Percentiles rank a stretch among this genome's conserved stretches.
Evolutionary conservation across 2,113 vertebrate genomes (phyloP).

Genomic region (Festucalex cinctus): DNA sequence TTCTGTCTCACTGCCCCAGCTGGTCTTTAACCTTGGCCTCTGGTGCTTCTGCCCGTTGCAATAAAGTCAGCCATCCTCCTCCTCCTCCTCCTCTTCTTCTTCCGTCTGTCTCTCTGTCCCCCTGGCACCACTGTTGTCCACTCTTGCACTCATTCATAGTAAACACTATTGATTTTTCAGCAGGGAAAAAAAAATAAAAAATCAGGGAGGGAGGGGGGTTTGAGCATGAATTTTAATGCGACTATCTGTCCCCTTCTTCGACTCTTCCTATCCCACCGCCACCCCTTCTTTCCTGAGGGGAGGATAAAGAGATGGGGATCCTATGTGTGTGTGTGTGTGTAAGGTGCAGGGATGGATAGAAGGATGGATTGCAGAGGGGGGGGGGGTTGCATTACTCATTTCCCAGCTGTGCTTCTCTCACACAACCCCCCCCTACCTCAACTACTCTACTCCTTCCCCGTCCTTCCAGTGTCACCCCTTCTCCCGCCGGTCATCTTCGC

Average conservation of each 20-base stretch:
- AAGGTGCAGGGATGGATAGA: conserved; percentile 40
- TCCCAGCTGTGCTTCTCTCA: conserved; percentile 75
- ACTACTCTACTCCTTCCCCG: conserved; percentile 23
- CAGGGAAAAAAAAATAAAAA: conserved; percentile 63
- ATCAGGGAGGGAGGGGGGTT: conserved; percentile 3
- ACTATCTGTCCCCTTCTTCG: conserved; percentile 77
- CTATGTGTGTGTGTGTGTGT: conserved; percentile 34
- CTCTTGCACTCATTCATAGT: conserved; percentile 81
- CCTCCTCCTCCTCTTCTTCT: conserved; percentile 18
- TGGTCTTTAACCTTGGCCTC: conserved; percentile 81
- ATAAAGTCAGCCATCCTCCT: conserved; percentile 67
- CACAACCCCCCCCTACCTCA: conserved; percentile 35
- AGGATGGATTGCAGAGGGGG: conserved; percentile 7
- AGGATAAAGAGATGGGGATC: conserved; percentile 74
- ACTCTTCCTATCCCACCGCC: conserved; percentile 67
- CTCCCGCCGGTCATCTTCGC: conserved; percentile 36
- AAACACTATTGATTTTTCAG: conserved; percentile 85
- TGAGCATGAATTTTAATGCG: conserved; percentile 80
- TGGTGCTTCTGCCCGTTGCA: conserved; percentile 72
- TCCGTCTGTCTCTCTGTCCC: conserved; percentile 52
- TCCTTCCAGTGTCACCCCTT: conserved; percentile 30
- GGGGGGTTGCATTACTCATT: conserved; percentile 70
- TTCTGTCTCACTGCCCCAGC: conserved; percentile 55
- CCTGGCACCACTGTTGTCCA: conserved; percentile 73
- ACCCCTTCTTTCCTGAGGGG: conserved; percentile 73